Evolutionary conservation across 2,113 vertebrate genomes (phyloP), one percentile per base, ranked within the genome.

Genomic region (Corydoras sp.): DNA sequence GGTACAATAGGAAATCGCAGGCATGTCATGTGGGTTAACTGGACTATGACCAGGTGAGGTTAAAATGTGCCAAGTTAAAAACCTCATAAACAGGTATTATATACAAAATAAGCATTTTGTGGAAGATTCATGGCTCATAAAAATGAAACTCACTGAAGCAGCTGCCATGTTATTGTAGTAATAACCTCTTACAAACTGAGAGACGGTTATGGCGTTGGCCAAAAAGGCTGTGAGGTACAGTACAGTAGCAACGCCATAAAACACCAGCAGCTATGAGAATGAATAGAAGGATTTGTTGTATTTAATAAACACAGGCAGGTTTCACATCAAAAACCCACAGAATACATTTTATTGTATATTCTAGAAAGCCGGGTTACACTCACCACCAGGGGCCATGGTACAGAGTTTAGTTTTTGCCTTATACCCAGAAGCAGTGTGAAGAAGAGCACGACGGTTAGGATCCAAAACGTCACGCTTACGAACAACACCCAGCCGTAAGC

Each of bases 401-500:
- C 64, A 56, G 76, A 3, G 0, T 84, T 58, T 51, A 92, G 74
- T 30, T 82, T 91, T 48, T 64, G 15, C 5, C 89, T 84, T 61
- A 88, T 67, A 8, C 90, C 83, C 31, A 92, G 88, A 59, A 97
- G 81, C 71, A 93, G 88, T 61, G 87, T 5, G 18, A 88, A 1
- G 59, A 94, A 92, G 77, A 99, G 79, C 67, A 91, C 50, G 77
- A 89, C 80, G 53, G 94, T 97, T 69, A 92, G 58, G 76, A 97
- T 76, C 95, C 97, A 99, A 72, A 92, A 82, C 9, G 92, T 89
- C 80, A 98, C 77, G 4, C 92, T 90, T 0, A 97, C 94, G n/a
- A 98, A 96, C 91, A 98, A 82, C 77, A 98, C 95, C 95, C 95
- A 99, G 80, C 92, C 88, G 0, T 92, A 95, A 0, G 85, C 91